Evolutionary conservation across 2,797 vertebrate genomes (phyloP), one percentile per base, ranked within the genome.

Genomic region (Characodon lateralis): DNA sequence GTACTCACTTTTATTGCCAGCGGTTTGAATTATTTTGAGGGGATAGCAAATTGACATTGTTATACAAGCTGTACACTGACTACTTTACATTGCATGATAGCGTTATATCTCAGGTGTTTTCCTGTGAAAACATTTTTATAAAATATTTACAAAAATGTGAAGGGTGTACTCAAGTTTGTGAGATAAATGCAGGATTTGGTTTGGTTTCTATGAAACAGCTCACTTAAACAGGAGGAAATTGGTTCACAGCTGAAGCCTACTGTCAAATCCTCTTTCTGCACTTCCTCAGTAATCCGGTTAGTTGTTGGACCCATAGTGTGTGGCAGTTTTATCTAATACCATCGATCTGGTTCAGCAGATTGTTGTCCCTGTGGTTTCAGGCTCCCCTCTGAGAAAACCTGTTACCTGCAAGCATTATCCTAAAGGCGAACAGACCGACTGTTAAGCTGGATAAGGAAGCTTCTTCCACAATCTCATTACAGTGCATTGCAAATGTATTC

Each of bases 221-320:
- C n/a, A 24, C 78, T 31, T 43, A 61, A 68, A 72, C 82, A 79
- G 69, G 41, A 69, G 28, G 63, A 68, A 83, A 89, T 80, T 65
- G 82, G 84, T 84, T 71, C 73, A 22, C 58, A 70, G 70, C 56
- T 46, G 8, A 77, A 78, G n/a, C 58, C 4, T 13, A 76, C 66
- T 78, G 75, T 76, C 71, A 84, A 90, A 90, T 85, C 87, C 89
- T 89, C 87, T 89, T 90, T 88, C 77, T 59, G 18, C 79, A 66
- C 65, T 84, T 80, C 71, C 39, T 79, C 85, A 56, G 88, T 88
- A 91, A 94, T 94, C 92, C 86, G 0, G 86, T 93, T 89, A 88
- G 91, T 72, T 74, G 81, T 78, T 87, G 90, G 89, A 89, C 78
- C 35, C 80, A 39, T 84, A 76, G 69, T 73, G 77, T 76, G 80